Evolutionary conservation across 1,140 invertebrate species (phyloP), one percentile per base, ranked within the genome.

Genomic region (Drosophila subpulchrella): DNA sequence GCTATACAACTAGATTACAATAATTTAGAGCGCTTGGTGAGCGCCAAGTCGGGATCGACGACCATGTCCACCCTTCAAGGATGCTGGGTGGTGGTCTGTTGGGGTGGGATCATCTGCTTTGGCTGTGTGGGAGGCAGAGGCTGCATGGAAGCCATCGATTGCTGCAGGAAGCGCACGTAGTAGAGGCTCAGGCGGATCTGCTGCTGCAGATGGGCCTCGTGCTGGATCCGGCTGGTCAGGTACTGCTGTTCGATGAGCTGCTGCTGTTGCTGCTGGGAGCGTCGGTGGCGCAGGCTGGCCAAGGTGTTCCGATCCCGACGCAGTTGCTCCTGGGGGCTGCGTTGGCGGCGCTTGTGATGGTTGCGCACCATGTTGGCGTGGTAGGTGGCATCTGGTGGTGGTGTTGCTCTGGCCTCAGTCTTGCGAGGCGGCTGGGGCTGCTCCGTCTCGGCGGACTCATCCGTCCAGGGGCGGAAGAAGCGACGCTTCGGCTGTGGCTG

Each of bases 391-490:
- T 20, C 24, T 24, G 55, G 17, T 10, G 65, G 38, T 5, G 8
- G 42, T 60, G 38, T 57, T 11, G 11, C 7, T 10, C 53, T 34
- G 5, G 50, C 27, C 34, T n/a, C 24, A 8, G 17, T 13, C 11
- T 67, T 54, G 0, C 55, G 54, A 6, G 62, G 61, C 0, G 46
- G 60, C 20, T 59, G 48, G 2, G 51, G 6, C 12, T 60, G 50
- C 32, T 66, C 41, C 1, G 32, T 8, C 15, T 27, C 17, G 4
- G 42, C 10, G 0, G 56, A 30, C 36, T 88, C 56, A 30, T 84
- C 73, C 42, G 78, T 11, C 84, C 84, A 88, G 8, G 84, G 84
- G 0, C 84, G 80, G 66, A 89, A 89, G 58, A 88, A 72, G 3
- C 15, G 46, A 15, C 83, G 83, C 36, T 88, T 88, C 15, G 80